These are phyloP conservation scores for Tipula lateralis DNA, from an alignment of 2,888 invertebrate species.

Conservation along the genomic window DNA sequence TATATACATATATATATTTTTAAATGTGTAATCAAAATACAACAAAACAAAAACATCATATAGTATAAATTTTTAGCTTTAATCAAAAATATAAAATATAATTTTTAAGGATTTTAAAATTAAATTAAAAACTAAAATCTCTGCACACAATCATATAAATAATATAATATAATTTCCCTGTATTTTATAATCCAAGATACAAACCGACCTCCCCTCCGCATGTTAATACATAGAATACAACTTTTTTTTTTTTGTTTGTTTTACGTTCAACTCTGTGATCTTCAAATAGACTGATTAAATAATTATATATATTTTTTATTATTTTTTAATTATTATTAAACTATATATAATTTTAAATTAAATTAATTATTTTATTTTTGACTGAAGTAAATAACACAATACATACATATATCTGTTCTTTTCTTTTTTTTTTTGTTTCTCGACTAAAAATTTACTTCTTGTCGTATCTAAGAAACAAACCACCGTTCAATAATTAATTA, in stretches of 20 bases:
- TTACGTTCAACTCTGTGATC: slow-evolving; percentile 29
- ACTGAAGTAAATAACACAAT: not conserved
- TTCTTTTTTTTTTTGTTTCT: not conserved
- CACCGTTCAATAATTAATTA: not conserved
- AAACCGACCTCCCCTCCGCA: not conserved
- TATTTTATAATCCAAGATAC: not conserved
- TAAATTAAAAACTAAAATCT: not conserved
- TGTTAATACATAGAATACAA: not conserved
- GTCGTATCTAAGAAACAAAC: not conserved
- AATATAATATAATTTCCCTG: not conserved
- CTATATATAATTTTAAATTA: not conserved
- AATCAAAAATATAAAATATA: not conserved
- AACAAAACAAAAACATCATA: slow-evolving; percentile 19
- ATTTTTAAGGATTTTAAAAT: not conserved
- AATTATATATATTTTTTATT: slow-evolving; percentile 27
- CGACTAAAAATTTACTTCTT: not conserved
- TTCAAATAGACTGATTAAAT: slow-evolving; percentile 30
- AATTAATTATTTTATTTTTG: slow-evolving; percentile 8
- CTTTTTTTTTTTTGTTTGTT: not conserved
- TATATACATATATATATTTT: too few species aligned
- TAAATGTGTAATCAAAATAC: not conserved
- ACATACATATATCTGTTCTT: not conserved
- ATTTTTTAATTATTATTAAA: slow-evolving; percentile 13
- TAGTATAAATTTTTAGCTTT: slow-evolving; percentile 19
- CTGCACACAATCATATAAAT: not conserved